phyloP scores from a whole-genome alignment of 2,113 vertebrate species.

The Ia io region DNA sequence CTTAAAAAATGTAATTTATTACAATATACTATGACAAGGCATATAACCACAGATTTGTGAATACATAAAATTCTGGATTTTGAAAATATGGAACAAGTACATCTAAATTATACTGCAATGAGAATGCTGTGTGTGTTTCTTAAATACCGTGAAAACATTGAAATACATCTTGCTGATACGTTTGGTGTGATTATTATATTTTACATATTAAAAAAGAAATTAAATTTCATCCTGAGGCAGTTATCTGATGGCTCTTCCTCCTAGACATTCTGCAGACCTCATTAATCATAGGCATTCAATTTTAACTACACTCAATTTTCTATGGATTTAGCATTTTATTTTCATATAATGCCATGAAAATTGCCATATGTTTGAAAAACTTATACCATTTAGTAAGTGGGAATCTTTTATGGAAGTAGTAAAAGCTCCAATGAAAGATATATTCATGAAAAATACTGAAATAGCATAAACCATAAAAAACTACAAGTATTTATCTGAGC shows the following conservation, averaged over 20 bases:
- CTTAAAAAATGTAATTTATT: constrained; percentile 38
- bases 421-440: not conserved
- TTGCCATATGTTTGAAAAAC: constrained; percentile 37
- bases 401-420: constrained; percentile 34
- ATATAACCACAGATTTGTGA: not conserved
- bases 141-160: constrained; percentile 36
- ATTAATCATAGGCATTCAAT: constrained; percentile 34
- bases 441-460: not conserved
- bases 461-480: not conserved
- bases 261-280: not conserved
- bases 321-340: constrained; percentile 61
- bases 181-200: constrained; percentile 52
- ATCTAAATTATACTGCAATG: constrained; percentile 48
- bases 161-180: constrained; percentile 9
- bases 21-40: not conserved
- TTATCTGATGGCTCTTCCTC: not conserved
- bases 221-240: constrained; percentile 41
- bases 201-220: constrained; percentile 45
- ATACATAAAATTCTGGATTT: constrained; percentile 12
- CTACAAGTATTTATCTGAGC: not conserved
- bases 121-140: constrained; percentile 30
- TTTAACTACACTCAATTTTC: constrained; percentile 48
- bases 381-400: constrained; percentile 36
- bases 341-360: constrained; percentile 46
- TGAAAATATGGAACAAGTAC: not conserved